Evolutionary conservation across 53 echinoderm and acorn worm genomes (phyloP).

Genomic region (Antedon mediterranea): DNA sequence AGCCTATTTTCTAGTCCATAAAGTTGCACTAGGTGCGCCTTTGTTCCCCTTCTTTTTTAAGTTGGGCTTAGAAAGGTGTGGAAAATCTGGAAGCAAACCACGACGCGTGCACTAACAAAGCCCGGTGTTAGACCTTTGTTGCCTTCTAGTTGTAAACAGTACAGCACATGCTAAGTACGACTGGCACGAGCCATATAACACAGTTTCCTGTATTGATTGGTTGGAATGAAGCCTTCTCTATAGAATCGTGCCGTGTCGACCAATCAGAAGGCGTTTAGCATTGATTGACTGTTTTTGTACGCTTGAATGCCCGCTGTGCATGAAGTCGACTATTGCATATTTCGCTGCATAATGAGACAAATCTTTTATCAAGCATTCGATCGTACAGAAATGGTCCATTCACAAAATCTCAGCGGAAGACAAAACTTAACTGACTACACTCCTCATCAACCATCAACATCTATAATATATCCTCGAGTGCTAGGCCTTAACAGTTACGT

Average conservation of each 20-base stretch:
- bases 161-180: slow-evolving; percentile 1
- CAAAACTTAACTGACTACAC: background rate
- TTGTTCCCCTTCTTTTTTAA: background rate
- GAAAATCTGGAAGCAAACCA: background rate
- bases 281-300: background rate
- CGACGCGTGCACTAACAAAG: background rate
- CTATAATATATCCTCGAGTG: background rate
- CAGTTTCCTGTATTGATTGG: background rate
- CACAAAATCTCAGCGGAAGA: background rate
- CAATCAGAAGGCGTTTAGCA: background rate
- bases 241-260: background rate
- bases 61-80: background rate
- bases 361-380: background rate
- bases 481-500: background rate
- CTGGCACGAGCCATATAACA: background rate
- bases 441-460: background rate
- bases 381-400: background rate
- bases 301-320: background rate
- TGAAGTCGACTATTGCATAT: background rate
- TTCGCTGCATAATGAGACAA: background rate
- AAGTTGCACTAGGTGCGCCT: background rate
- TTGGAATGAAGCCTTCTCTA: background rate
- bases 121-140: background rate
- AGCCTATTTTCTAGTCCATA: background rate
- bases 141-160: background rate